A percentile compares a stretch with the other conserved stretches of the same genome.
Conservation (phyloP, 1,140 invertebrate genomes). For the Lepidotrigona ventralis region DNA sequence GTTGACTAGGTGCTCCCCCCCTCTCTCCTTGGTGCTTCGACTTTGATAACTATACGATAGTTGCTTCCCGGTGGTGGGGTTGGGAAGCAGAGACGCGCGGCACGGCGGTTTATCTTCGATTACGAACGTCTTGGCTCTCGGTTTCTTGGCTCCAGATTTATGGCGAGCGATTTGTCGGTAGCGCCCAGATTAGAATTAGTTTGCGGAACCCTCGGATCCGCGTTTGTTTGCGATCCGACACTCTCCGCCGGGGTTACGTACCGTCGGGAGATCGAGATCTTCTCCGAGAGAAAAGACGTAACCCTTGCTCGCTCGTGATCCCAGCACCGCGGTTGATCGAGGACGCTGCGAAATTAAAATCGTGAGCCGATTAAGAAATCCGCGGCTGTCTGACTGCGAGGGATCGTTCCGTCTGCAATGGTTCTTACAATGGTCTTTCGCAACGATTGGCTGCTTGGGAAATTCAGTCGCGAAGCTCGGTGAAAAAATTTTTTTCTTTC, state of each 20-base stretch:
- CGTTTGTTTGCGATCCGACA: constrained; percentile 69
- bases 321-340: constrained; percentile 7
- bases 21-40: constrained; percentile 43
- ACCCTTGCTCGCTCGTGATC: constrained; percentile 36
- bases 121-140: constrained; percentile 70
- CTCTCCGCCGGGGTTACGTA: constrained; percentile 43
- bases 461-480: not conserved
- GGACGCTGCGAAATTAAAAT: constrained; percentile 24
- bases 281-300: constrained; percentile 27
- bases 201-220: constrained; percentile 65
- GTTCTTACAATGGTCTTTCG: constrained; percentile 15
- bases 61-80: constrained; percentile 54
- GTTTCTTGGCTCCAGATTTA: constrained; percentile 75
- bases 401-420: not conserved
- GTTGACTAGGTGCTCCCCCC: constrained; percentile 52
- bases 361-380: constrained; percentile 28
- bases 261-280: constrained; percentile 59
- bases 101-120: constrained; percentile 75
- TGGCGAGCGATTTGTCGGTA: constrained; percentile 79
- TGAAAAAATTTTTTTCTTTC: not conserved
- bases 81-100: constrained; percentile 33
- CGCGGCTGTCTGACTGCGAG: not conserved
- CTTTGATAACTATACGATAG: constrained; percentile 58
- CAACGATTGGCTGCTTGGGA: not conserved
- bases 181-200: constrained; percentile 76